Percentiles rank a stretch among this genome's conserved stretches.
These are phyloP conservation scores for Isichthys henryi DNA, from an alignment of 2,113 vertebrate genomes.

Conservation along the genomic window DNA sequence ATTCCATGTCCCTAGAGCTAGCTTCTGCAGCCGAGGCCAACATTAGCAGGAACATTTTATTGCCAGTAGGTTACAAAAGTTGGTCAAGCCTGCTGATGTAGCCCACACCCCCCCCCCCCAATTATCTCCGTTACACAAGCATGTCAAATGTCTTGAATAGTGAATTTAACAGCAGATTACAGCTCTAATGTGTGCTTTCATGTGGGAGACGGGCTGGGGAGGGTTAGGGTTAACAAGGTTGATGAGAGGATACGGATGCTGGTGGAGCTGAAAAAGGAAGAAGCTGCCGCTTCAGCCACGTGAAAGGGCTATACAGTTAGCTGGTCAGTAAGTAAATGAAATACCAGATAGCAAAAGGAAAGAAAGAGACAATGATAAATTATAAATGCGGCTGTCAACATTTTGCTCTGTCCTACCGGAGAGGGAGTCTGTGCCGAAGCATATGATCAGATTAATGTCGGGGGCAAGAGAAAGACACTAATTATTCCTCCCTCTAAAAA, in stretches of 20 bases:
- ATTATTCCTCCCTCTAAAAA: background rate
- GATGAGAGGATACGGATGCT: background rate
- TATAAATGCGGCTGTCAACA: background rate
- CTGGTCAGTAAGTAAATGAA: background rate
- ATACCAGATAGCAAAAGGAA: background rate
- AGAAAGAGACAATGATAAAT: background rate
- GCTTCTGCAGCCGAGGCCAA: too few species aligned
- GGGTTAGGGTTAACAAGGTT: background rate
- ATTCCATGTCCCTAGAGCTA: too few species aligned
- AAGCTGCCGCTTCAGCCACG: background rate
- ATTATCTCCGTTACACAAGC: conserved; percentile 25
- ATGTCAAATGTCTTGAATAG: conserved; percentile 1
- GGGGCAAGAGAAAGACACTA: background rate
- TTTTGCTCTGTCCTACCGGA: background rate
- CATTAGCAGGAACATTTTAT: background rate
- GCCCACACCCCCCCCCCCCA: background rate
- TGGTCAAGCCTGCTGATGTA: conserved; percentile 9
- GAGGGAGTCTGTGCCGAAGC: background rate
- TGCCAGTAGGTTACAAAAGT: background rate
- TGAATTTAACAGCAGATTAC: conserved; percentile 21
- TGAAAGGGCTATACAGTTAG: background rate
- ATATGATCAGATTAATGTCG: background rate
- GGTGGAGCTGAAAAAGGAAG: background rate
- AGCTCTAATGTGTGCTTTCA: background rate
- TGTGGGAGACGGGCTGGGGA: background rate